Percentiles rank a stretch among this genome's conserved stretches.
These are phyloP conservation scores for Ochropacha duplaris DNA, from an alignment of 2,888 invertebrate species.

Conservation along the genomic window DNA sequence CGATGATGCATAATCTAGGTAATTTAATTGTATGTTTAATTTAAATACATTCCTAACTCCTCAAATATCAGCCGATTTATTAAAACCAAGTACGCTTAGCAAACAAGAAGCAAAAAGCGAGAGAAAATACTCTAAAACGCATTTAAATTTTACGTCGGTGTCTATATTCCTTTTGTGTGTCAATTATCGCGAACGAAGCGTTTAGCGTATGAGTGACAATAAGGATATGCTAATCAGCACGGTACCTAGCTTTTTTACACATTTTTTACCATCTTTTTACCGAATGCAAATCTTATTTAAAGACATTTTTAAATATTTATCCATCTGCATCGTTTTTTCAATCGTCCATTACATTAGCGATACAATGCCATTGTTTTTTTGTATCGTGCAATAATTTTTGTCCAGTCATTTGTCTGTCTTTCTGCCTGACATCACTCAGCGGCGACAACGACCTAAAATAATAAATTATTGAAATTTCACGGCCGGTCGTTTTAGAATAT, in stretches of 20 bases:
- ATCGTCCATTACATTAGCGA: slow-evolving; percentile 47
- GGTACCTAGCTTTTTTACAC: slow-evolving; percentile 41
- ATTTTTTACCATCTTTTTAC: slow-evolving; percentile 34
- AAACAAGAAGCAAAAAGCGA: not conserved
- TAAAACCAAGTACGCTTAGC: not conserved
- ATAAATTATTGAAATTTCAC: slow-evolving; percentile 67
- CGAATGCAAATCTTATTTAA: slow-evolving; percentile 46
- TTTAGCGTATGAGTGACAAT: slow-evolving; percentile 72
- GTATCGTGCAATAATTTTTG: slow-evolving; percentile 45
- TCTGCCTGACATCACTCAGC: slow-evolving; percentile 68
- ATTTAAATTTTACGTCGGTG: slow-evolving; percentile 12
- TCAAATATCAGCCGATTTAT: not conserved
- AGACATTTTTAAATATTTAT: slow-evolving; percentile 43
- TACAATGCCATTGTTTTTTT: slow-evolving; percentile 64
- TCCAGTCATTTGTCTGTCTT: slow-evolving; percentile 60
- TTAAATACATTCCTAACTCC: not conserved
- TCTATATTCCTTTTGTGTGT: slow-evolving; percentile 48
- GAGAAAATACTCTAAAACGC: not conserved
- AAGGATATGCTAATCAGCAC: slow-evolving; percentile 67
- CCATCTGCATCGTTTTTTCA: slow-evolving; percentile 42
- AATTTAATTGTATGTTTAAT: not conserved
- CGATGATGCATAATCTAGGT: no score
- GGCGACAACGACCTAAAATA: slow-evolving; percentile 73
- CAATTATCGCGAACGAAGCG: slow-evolving; percentile 61
- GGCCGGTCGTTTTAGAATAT: slow-evolving; percentile 31